Base-by-base conservation (phyloP, 2,113 vertebrate species). In the Gobio gobio region DNA sequence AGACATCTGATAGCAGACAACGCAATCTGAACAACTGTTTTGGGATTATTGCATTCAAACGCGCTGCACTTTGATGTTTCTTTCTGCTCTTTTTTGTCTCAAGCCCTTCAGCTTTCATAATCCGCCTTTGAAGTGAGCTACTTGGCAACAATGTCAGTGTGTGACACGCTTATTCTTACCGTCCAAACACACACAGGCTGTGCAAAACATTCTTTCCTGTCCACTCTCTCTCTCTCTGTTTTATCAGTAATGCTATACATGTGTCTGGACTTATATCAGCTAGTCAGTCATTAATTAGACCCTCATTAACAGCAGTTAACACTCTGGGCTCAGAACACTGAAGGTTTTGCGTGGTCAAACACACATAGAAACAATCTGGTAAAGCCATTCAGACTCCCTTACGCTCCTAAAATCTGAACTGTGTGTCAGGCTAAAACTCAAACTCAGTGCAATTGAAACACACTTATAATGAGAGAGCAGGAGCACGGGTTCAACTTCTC, bases 41-140 rank as follows among this genome's bases (percentile, higher is more conserved):
- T 91, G 89, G 92, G 93, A 95, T 95, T 93, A 94, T 93, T 92
- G 87, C 87, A 93, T 92, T 93, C 90, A 91, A 91, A 93, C 89
- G 89, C 49, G 88, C 83, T 78, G 88, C 88, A 93, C 93, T 94
- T 94, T 94, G 94, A 94, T 93, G 93, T 93, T 93, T 87, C 59
- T 90, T 93, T 92, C 88, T 87, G 89, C 20, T 88, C 88, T 87
- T 91, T 88, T 92, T 94, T 93, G 91, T 94, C 91, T 92, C 89
- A 90, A 90, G 90, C 87, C 90, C 91, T 92, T 93, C 91, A 83
- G 87, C 92, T 93, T 86, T 91, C 91, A 89, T 91, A 94, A 94
- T 93, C 91, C 16, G 88, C 84, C 93, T 94, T 94, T 94, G 93
- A 95, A 94, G 93, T 93, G 90, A 91, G 92, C 89, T 81, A 91